phyloP scores from a whole-genome alignment of 2,888 invertebrate species.

The Torymus aiolomorphi region DNA sequence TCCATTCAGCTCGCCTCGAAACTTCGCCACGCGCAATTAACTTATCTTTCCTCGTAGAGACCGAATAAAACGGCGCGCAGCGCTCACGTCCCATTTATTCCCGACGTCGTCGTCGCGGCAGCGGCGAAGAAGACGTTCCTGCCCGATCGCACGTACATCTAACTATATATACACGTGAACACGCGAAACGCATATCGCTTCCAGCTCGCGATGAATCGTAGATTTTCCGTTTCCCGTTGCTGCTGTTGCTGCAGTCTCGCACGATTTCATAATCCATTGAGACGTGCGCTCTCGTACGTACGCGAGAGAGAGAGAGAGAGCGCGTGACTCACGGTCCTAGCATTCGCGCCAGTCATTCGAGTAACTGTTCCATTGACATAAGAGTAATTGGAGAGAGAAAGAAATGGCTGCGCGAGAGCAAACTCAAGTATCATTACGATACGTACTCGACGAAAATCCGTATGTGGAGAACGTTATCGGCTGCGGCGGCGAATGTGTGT shows the following conservation, averaged over 20 bases:
- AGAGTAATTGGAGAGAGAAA: slow-evolving; percentile 34
- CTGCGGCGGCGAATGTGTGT: not conserved
- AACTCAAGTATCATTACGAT: not conserved
- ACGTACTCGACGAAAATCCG: not conserved
- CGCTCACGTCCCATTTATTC: no score
- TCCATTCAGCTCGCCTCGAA: not conserved
- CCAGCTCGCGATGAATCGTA: slow-evolving; percentile 35
- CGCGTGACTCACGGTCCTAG: not conserved
- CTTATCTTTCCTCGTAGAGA: slow-evolving; percentile 2
- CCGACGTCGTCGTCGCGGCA: no score
- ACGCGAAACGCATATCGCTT: no score
- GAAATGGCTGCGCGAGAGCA: slow-evolving; percentile 23
- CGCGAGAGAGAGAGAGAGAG: not conserved
- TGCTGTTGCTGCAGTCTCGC: not conserved
- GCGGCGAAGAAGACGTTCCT: no score
- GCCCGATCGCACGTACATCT: no score
- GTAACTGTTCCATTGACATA: slow-evolving; percentile 46
- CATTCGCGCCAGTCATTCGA: slow-evolving; percentile 31
- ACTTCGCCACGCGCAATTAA: slow-evolving; percentile 16
- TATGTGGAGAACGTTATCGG: not conserved
- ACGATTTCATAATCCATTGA: slow-evolving; percentile 45
- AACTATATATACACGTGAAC: no score
- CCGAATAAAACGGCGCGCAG: not conserved
- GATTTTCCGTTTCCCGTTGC: slow-evolving; percentile 51
- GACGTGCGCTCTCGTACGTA: not conserved